phyloP scores from a whole-genome alignment of 1,140 invertebrate species.

The Drosophila pruinosa region DNA sequence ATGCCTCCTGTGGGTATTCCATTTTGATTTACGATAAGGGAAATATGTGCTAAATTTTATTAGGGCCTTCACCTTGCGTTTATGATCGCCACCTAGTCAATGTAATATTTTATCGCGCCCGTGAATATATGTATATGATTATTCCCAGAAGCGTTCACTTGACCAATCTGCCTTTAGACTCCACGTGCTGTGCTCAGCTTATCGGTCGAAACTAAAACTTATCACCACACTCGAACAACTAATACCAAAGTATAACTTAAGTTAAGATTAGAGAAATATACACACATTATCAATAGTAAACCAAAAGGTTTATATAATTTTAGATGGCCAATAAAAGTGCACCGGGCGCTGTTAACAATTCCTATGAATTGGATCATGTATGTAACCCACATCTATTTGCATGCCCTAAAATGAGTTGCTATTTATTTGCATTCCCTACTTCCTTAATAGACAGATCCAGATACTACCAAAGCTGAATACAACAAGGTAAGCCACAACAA shows the following conservation, averaged over 20 bases:
- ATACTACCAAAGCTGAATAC: not conserved
- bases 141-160: not conserved
- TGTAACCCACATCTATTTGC: not conserved
- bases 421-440: not conserved
- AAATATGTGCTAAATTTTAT: constrained; percentile 1
- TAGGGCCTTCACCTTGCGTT: not conserved
- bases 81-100: not conserved
- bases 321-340: constrained; percentile 51
- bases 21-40: constrained; percentile 37
- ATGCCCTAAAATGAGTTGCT: not conserved
- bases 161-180: not conserved
- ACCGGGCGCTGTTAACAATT: constrained; percentile 44
- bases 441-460: not conserved
- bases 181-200: constrained; percentile 15
- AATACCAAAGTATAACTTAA: not conserved
- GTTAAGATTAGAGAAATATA: constrained; percentile 5
- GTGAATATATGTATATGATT: not conserved
- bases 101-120: not conserved
- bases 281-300: constrained; percentile 8
- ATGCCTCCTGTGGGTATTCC: not conserved
- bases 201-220: not conserved
- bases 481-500: constrained; percentile 17
- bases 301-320: constrained; percentile 24
- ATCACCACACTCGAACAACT: not conserved
- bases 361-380: constrained; percentile 63